Conservation (phyloP, 37 sponge, comb jelly and placozoan genomes). For the Aphrocallistes beatrix region DNA sequence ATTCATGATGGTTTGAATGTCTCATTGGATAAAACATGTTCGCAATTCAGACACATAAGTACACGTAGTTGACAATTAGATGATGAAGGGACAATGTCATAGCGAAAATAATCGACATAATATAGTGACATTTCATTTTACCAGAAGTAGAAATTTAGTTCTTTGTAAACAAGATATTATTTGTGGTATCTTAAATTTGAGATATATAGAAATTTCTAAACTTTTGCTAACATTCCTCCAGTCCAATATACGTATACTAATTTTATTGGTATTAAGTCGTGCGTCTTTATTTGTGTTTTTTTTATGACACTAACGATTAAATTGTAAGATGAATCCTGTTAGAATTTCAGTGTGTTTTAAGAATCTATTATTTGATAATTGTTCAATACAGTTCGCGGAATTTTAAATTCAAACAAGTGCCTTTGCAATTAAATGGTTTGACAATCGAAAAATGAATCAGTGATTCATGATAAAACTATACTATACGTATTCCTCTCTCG, state of each 20-base stretch:
- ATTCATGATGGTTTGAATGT: not conserved
- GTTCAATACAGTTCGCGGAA: not conserved
- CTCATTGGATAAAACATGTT: not conserved
- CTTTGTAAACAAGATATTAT: not conserved
- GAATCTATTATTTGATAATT: not conserved
- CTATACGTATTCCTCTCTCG: not conserved
- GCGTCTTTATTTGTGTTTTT: not conserved
- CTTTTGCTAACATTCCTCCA: not conserved
- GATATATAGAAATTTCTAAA: not conserved
- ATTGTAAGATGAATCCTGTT: not conserved
- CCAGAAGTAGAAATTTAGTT: not conserved
- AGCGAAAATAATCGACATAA: not conserved
- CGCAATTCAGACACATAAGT: not conserved
- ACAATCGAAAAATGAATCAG: not conserved
- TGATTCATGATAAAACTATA: not conserved
- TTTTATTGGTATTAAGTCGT: not conserved
- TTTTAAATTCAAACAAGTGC: not conserved
- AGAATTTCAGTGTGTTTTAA: not conserved
- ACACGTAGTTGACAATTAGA: not conserved
- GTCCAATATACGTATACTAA: constrained; percentile 18
- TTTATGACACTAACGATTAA: not conserved
- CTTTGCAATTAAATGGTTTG: not conserved
- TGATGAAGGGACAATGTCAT: not conserved
- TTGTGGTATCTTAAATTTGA: not conserved
- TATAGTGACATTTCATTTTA: not conserved